Evolutionary conservation across 2,113 vertebrate genomes (phyloP).

Genomic region (Nibea coibor): DNA sequence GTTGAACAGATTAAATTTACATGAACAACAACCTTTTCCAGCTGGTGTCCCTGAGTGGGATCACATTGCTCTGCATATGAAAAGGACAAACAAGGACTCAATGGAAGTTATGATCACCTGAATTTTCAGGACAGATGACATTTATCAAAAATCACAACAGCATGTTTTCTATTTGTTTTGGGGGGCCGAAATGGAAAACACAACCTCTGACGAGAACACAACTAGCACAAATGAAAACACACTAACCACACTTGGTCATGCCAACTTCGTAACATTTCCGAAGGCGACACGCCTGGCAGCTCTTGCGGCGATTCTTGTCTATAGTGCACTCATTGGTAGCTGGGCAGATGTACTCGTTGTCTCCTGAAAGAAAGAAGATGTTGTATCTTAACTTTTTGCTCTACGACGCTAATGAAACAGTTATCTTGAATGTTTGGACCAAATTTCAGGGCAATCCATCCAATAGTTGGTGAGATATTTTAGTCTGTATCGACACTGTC

Average conservation of each 20-base stretch:
- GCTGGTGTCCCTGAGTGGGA: not conserved
- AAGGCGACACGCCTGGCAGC: conserved; percentile 97
- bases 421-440: not conserved
- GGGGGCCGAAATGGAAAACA: not conserved
- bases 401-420: too few species aligned
- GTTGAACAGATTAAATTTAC: conserved; percentile 11
- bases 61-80: not conserved
- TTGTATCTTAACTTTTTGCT: too few species aligned
- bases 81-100: not conserved
- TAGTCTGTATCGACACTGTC: too few species aligned
- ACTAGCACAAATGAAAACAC: not conserved
- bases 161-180: too few species aligned
- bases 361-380: conserved; percentile 82
- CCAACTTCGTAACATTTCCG: conserved; percentile 97
- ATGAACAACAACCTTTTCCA: not conserved
- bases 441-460: not conserved
- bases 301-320: conserved; percentile 97
- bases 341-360: conserved; percentile 98
- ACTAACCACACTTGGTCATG: conserved; percentile 97
- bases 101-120: not conserved
- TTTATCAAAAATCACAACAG: not conserved
- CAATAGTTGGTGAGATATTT: too few species aligned
- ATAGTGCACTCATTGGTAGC: conserved; percentile 99
- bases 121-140: not conserved
- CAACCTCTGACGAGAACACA: not conserved